Evolutionary conservation across 2,888 invertebrate genomes (phyloP).

Genomic region (Willowsia nigromaculata): DNA sequence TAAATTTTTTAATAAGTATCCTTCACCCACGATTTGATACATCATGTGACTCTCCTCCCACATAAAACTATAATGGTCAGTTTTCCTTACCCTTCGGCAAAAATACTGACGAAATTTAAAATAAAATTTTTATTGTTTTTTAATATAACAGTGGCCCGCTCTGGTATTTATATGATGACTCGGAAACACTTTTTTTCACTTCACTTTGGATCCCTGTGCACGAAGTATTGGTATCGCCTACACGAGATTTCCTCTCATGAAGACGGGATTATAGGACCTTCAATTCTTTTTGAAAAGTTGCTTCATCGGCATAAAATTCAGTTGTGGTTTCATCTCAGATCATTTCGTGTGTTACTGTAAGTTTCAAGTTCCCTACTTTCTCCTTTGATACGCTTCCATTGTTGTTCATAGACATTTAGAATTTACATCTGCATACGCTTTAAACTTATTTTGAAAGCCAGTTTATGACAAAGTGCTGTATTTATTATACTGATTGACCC

Average conservation of each 20-base stretch:
- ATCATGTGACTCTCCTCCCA: no score
- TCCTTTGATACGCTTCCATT: not conserved
- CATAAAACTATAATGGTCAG: no score
- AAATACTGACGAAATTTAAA: no score
- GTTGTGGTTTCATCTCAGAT: conserved; percentile 92
- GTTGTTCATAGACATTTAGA: not conserved
- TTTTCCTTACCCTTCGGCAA: no score
- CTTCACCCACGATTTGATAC: no score
- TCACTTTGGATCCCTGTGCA: conserved; percentile 95
- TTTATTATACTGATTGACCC: no score
- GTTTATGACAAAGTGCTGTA: no score
- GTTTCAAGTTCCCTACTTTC: conserved; percentile 80
- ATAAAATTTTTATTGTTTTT: no score
- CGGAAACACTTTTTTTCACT: conserved; percentile 91
- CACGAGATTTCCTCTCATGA: conserved; percentile 96
- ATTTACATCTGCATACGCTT: no score
- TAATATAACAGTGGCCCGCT: conserved; percentile 96
- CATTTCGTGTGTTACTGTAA: conserved; percentile 94
- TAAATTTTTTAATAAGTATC: no score
- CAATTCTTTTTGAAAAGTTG: conserved; percentile 92
- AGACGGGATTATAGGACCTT: conserved; percentile 94
- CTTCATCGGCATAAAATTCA: conserved; percentile 94
- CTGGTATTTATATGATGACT: conserved; percentile 95
- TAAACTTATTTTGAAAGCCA: no score
- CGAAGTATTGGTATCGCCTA: conserved; percentile 93